phyloP scores from a whole-genome alignment of 2,113 vertebrate species.

The Hyaena hyaena region DNA sequence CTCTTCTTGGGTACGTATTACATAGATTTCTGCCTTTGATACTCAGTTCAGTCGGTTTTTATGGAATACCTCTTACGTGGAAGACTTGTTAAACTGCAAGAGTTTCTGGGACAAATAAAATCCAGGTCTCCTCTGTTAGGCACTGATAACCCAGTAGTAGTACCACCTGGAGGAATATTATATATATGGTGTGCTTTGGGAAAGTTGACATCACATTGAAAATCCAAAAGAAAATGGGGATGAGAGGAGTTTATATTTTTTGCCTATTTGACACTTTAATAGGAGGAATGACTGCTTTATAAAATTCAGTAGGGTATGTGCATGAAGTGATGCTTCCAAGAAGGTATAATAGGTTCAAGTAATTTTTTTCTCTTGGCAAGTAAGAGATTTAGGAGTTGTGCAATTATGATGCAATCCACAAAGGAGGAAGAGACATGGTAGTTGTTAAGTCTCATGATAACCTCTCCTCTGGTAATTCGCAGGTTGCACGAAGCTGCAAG shows the following conservation, averaged over 20 bases:
- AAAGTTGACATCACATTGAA: slow-evolving; percentile 9
- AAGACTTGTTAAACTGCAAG: neutral
- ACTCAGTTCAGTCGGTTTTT: neutral
- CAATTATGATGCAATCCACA: slow-evolving; percentile 84
- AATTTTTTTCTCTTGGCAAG: slow-evolving; percentile 25
- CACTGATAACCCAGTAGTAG: neutral
- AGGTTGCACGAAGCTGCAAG: slow-evolving; percentile 96
- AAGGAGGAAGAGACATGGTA: slow-evolving; percentile 72
- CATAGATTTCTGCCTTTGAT: neutral
- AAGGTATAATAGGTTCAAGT: neutral
- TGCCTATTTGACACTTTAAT: slow-evolving; percentile 1
- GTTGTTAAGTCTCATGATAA: slow-evolving; percentile 80
- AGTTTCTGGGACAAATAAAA: neutral
- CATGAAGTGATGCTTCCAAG: slow-evolving; percentile 12
- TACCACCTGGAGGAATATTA: neutral
- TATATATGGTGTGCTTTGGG: neutral
- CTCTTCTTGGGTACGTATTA: slow-evolving; percentile 94
- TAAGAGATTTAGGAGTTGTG: slow-evolving; percentile 62
- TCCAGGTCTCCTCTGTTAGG: neutral
- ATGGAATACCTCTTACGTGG: neutral
- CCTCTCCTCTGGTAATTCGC: slow-evolving; percentile 83
- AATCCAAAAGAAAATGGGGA: neutral
- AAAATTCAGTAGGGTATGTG: neutral
- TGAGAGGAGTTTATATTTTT: slow-evolving; percentile 8
- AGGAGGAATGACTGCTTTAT: neutral